These are phyloP conservation scores for Chrysodeixis includens DNA, from an alignment of 2,888 invertebrate species.

Conservation along the genomic window DNA sequence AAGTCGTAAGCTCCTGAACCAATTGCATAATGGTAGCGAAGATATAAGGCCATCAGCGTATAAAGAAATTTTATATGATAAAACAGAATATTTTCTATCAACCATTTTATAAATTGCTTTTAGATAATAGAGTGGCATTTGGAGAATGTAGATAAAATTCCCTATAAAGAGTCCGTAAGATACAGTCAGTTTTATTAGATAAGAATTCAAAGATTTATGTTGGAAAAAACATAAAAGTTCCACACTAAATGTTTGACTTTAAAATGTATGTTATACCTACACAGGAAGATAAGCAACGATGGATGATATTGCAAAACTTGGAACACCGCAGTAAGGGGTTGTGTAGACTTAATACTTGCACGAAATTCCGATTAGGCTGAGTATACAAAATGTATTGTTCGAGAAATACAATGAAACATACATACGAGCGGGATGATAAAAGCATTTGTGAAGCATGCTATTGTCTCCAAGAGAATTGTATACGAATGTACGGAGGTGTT, in stretches of 20 bases:
- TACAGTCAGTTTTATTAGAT: background rate
- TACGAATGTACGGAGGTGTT: background rate
- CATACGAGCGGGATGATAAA: background rate
- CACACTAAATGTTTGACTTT: slow-evolving; percentile 34
- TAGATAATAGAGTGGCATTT: too few species aligned
- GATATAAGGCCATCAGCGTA: too few species aligned
- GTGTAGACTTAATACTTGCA: slow-evolving; percentile 18
- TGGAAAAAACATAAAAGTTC: slow-evolving; percentile 22
- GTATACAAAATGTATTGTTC: slow-evolving; percentile 11
- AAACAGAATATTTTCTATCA: too few species aligned
- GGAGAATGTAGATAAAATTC: too few species aligned
- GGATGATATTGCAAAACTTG: slow-evolving; percentile 56
- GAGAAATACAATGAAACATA: slow-evolving; percentile 4
- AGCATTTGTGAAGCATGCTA: slow-evolving; percentile 4
- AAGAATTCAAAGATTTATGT: slow-evolving; percentile 17
- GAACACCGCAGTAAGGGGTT: slow-evolving; percentile 23
- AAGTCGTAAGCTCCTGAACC: too few species aligned
- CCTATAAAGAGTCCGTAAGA: too few species aligned
- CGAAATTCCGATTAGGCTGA: slow-evolving; percentile 31
- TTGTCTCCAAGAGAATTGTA: background rate
- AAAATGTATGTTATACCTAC: slow-evolving; percentile 44
- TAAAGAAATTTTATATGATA: too few species aligned
- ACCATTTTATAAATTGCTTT: too few species aligned
- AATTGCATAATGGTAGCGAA: too few species aligned
- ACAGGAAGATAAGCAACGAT: slow-evolving; percentile 48